Conservation (phyloP, 2,888 invertebrate species). For the Philonicus albiceps region DNA sequence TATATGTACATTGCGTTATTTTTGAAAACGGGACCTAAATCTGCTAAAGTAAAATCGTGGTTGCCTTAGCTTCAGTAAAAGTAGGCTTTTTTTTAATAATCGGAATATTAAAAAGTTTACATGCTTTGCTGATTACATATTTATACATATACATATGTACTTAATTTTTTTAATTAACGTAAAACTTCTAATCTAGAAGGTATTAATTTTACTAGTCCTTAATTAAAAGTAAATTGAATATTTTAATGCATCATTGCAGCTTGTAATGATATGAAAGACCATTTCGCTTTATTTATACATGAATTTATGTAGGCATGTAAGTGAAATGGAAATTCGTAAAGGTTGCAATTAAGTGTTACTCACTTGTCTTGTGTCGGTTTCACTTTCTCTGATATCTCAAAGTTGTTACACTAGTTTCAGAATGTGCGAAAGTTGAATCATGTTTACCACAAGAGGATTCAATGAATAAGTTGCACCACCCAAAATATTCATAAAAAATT, state of each 20-base stretch:
- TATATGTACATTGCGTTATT: too few species aligned
- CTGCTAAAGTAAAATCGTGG: too few species aligned
- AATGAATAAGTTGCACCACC: neutral
- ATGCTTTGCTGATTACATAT: too few species aligned
- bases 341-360: constrained; percentile 24
- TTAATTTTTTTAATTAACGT: too few species aligned
- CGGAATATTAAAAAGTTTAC: too few species aligned
- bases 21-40: too few species aligned
- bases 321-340: constrained; percentile 14
- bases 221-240: neutral
- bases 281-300: neutral
- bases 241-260: neutral
- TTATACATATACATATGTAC: too few species aligned
- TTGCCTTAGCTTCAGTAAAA: too few species aligned
- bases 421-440: constrained; percentile 15
- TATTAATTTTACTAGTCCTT: neutral
- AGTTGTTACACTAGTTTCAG: constrained; percentile 12
- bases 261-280: neutral
- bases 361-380: constrained; percentile 17
- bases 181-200: too few species aligned
- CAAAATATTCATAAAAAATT: neutral
- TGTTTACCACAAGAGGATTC: neutral
- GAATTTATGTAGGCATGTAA: neutral
- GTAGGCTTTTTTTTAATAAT: too few species aligned
- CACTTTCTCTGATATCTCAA: constrained; percentile 18